Evolutionary conservation across 2,113 vertebrate species (phyloP), one percentile per base, ranked within the genome.

Genomic region (Psittacus erithacus): DNA sequence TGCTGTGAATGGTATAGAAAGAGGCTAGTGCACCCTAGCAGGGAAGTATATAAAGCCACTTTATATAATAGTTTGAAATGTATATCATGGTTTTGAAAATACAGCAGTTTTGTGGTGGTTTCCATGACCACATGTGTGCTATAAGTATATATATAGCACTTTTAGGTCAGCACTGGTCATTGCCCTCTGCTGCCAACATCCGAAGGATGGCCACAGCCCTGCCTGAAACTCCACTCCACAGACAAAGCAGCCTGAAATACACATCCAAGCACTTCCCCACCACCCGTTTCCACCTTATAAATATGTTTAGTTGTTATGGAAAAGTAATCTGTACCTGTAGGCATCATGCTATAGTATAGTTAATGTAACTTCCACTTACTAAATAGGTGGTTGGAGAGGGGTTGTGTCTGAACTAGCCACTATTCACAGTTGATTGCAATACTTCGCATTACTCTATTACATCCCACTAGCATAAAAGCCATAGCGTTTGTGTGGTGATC

Each of bases 1-100:
- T 96, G 96, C 95, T 97, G 96, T 94, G 96, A 97, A 96, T 96
- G 96, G 96, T 97, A 97, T 97, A 88, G 95, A 92, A 96, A 81
- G 91, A 79, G 77, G 90, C 96, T 96, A 83, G 85, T 96, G 96
- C 96, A 97, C 96, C 95, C 95, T 96, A 67, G 67, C 91, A 86
- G 95, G 60, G 89, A 86, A 93, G 65, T 57, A 70, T 57, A 70
- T 65, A 96, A 98, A 97, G 92, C 94, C 73, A 92, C 81, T 93
- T 97, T 95, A 93, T 84, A 7, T 88, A 97, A 95, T 93, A 92
- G 71, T 84, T 90, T 68, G 78, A 68, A 97, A 97, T 98, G 96
- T 97, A 95, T 96, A 93, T 88, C 93, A 91, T 76, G 82, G 81
- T 73, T 95, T 75, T 82, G 96, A 97, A 97, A 97, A 94, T 95